These are phyloP conservation scores for Empis livida DNA, from an alignment of 2,888 invertebrate species.

Conservation along the genomic window DNA sequence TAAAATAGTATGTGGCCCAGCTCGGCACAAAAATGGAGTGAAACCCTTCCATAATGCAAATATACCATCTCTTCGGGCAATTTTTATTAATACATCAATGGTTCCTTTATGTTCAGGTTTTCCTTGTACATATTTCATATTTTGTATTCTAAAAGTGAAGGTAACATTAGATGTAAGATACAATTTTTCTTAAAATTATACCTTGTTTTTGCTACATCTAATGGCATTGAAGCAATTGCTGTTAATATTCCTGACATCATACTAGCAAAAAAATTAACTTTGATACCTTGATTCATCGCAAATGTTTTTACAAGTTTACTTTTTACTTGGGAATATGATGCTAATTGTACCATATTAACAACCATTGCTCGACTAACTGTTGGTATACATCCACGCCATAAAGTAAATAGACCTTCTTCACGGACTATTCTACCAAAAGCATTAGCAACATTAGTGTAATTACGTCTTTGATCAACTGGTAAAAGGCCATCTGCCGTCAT, in stretches of 20 bases:
- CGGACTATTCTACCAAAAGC: constrained; percentile 66
- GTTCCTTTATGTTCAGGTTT: constrained; percentile 79
- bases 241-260: constrained; percentile 97
- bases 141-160: constrained; percentile 88
- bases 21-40: too few relatives aligned
- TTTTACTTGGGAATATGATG: constrained; percentile 89
- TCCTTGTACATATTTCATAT: constrained; percentile 76
- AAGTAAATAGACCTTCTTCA: constrained; percentile 62
- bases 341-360: constrained; percentile 95
- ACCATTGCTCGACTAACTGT: constrained; percentile 91
- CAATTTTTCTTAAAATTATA: too few relatives aligned
- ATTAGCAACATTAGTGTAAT: constrained; percentile 87
- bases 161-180: too few relatives aligned
- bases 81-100: constrained; percentile 63
- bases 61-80: constrained; percentile 78
- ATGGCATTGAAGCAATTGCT: constrained; percentile 95
- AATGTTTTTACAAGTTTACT: constrained; percentile 50
- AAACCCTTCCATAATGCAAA: constrained; percentile 97
- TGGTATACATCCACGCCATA: constrained; percentile 87
- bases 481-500: constrained; percentile 97
- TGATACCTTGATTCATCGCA: constrained; percentile 55
- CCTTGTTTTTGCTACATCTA: constrained; percentile 98
- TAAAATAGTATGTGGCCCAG: too few relatives aligned
- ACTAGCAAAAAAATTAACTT: constrained; percentile 84
- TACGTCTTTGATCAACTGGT: constrained; percentile 75